These are phyloP conservation scores for Fabriciana adippe DNA, from an alignment of 2,888 invertebrate genomes.

Conservation along the genomic window DNA sequence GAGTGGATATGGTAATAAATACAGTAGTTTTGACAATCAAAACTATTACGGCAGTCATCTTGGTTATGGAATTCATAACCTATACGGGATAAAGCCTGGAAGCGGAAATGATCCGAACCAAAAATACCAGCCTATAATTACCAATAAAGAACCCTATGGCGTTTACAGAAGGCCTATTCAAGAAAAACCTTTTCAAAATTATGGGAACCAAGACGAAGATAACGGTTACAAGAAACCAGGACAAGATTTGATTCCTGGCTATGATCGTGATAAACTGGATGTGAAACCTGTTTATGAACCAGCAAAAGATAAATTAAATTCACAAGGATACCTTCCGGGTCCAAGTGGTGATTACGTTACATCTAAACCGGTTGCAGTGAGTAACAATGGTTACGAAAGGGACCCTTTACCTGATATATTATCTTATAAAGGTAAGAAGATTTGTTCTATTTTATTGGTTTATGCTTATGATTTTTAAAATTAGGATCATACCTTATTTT, in stretches of 20 bases:
- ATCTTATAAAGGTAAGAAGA: conserved; percentile 63
- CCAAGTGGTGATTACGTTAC: conserved; percentile 65
- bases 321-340: conserved; percentile 59
- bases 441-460: neutral
- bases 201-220: conserved; percentile 28
- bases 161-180: conserved; percentile 10
- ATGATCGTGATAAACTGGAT: conserved; percentile 37
- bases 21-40: conserved; percentile 30
- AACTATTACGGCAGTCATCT: conserved; percentile 42
- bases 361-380: conserved; percentile 64
- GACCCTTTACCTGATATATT: conserved; percentile 50
- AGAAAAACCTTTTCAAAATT: conserved; percentile 15
- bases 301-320: conserved; percentile 62
- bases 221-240: conserved; percentile 15
- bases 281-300: conserved; percentile 71
- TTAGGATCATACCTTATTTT: neutral
- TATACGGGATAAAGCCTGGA: conserved; percentile 43
- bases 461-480: neutral
- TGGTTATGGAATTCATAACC: conserved; percentile 43
- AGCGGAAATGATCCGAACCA: conserved; percentile 35
- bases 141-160: conserved; percentile 33
- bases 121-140: conserved; percentile 30
- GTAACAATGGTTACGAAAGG: conserved; percentile 49
- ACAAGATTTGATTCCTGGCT: neutral
- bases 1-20: conserved; percentile 24